These are phyloP conservation scores for Pentalonia nigronervosa DNA, from an alignment of 1,140 invertebrate genomes.

Conservation along the genomic window DNA sequence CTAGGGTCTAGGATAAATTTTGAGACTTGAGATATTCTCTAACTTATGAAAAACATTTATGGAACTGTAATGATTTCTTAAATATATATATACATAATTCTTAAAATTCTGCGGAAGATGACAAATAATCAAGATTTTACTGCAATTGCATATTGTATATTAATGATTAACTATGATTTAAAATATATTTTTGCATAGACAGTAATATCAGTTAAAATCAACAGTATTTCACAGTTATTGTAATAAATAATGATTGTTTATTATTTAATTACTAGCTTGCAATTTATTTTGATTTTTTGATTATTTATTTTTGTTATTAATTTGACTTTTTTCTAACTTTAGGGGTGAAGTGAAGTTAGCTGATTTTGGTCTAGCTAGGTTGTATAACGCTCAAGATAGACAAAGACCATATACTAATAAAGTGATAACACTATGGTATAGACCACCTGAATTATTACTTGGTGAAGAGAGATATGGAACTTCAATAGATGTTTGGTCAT, in stretches of 20 bases:
- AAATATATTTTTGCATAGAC: background rate
- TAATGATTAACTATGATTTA: background rate
- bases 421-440: slow-evolving; percentile 99
- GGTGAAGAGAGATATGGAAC: slow-evolving; percentile 98
- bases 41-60: background rate
- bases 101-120: background rate
- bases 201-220: background rate
- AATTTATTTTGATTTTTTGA: background rate
- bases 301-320: background rate
- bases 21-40: background rate
- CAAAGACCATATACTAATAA: slow-evolving; percentile 97
- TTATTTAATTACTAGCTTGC: background rate
- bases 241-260: background rate
- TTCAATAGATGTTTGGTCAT: slow-evolving; percentile 99
- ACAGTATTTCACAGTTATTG: background rate
- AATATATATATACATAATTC: background rate
- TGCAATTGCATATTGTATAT: background rate
- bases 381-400: slow-evolving; percentile 95
- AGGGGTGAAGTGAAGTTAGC: slow-evolving; percentile 99
- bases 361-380: slow-evolving; percentile 95
- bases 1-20: background rate
- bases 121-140: background rate
- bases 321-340: slow-evolving; percentile 61
- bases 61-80: background rate
- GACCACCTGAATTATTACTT: slow-evolving; percentile 94